Percentiles rank a stretch among this genome's conserved stretches.
These are phyloP conservation scores for Corvus cornix DNA, from an alignment of 2,113 vertebrate genomes.

Conservation along the genomic window DNA sequence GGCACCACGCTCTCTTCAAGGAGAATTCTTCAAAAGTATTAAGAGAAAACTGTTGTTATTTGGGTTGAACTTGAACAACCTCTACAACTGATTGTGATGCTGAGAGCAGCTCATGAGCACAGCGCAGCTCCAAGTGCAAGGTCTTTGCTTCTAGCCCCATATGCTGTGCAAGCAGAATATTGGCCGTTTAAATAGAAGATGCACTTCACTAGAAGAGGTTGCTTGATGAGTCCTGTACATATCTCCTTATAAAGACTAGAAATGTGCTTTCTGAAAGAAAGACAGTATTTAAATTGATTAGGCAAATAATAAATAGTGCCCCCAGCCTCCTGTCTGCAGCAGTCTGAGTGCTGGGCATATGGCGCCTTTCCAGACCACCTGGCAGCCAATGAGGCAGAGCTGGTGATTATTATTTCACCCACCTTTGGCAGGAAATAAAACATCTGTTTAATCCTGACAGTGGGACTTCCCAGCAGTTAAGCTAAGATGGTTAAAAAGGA, in stretches of 20 bases:
- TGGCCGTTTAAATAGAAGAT: background rate
- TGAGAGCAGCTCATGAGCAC: background rate
- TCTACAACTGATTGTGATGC: background rate
- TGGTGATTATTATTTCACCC: slow-evolving; percentile 9
- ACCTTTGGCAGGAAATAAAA: slow-evolving; percentile 31
- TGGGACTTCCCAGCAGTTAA: background rate
- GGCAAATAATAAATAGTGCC: slow-evolving; percentile 4
- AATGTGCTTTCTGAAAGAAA: background rate
- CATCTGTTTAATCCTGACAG: slow-evolving; percentile 14
- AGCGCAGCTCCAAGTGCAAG: background rate
- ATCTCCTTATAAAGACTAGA: background rate
- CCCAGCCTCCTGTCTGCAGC: background rate
- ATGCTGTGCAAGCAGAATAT: background rate
- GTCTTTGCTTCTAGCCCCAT: background rate
- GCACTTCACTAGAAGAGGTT: background rate
- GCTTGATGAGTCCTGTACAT: background rate
- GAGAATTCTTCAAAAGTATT: background rate
- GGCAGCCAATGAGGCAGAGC: background rate
- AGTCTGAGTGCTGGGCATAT: background rate
- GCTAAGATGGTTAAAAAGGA: background rate
- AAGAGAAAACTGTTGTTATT: background rate
- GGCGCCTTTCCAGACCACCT: background rate
- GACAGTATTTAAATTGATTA: background rate
- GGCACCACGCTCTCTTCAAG: background rate
- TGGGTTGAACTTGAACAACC: background rate